Percentiles rank a stretch among this genome's conserved stretches.
Evolutionary conservation across 2,888 invertebrate genomes (phyloP).

Genomic region (Mamestra brassicae): DNA sequence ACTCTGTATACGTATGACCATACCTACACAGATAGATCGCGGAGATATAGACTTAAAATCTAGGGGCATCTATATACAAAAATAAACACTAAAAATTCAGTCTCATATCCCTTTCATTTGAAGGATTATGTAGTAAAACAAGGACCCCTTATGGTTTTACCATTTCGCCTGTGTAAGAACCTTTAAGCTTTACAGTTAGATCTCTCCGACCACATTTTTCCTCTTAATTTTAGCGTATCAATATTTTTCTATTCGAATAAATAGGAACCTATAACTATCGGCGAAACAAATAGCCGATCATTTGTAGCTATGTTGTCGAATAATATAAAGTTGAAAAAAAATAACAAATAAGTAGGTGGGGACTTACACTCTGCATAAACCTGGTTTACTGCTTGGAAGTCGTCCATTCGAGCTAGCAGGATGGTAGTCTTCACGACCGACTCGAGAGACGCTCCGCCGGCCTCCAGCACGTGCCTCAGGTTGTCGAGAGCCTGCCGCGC

Average conservation of each 20-base stretch:
- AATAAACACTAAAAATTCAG: too few relatives aligned
- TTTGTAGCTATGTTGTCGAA: neutral
- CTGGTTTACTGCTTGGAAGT: conserved; percentile 95
- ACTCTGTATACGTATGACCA: too few relatives aligned
- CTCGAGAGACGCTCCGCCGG: conserved; percentile 93
- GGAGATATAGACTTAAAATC: too few relatives aligned
- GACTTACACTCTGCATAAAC: conserved; percentile 95
- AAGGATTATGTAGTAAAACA: too few relatives aligned
- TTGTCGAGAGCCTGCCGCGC: conserved; percentile 94
- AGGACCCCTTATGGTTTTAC: too few relatives aligned
- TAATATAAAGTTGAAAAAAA: neutral
- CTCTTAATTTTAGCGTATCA: conserved; percentile 27
- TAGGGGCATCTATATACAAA: too few relatives aligned
- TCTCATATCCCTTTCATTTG: too few relatives aligned
- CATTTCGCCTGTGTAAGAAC: too few relatives aligned
- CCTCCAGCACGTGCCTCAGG: conserved; percentile 94
- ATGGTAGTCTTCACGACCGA: conserved; percentile 97
- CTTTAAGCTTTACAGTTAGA: too few relatives aligned
- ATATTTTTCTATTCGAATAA: neutral
- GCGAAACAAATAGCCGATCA: neutral
- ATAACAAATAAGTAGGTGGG: neutral
- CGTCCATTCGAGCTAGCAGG: conserved; percentile 94
- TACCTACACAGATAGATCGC: too few relatives aligned
- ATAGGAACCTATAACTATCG: neutral
- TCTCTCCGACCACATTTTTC: too few relatives aligned